These are phyloP conservation scores for Oscheius sp. DNA, from an alignment of 2,888 invertebrate species.

Conservation along the genomic window DNA sequence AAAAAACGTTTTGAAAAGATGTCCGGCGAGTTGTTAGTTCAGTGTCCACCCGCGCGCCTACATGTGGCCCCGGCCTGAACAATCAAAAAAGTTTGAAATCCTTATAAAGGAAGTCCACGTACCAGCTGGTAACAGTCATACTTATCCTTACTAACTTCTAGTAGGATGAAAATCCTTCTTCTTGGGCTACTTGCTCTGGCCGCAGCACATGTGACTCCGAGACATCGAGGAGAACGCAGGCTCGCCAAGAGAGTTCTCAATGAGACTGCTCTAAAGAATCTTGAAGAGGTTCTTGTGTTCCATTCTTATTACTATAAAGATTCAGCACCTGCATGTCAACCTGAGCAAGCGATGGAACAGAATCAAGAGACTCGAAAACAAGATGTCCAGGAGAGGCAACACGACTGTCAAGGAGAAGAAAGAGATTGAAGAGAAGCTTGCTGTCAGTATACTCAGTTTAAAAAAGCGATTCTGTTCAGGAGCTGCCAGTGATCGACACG, in stretches of 20 bases:
- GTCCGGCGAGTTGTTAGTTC: background rate
- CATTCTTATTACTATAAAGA: background rate
- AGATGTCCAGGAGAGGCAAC: background rate
- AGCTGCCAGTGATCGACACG: background rate
- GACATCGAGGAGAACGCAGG: conserved; percentile 1
- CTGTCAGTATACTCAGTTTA: background rate
- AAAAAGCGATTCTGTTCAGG: background rate
- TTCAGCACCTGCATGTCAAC: conserved; percentile 1
- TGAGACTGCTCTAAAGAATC: background rate
- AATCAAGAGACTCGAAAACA: conserved; percentile 1
- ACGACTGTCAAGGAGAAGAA: background rate
- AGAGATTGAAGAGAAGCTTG: conserved; percentile 12
- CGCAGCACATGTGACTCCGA: conserved; percentile 1
- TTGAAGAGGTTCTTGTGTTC: background rate
- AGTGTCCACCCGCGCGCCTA: conserved; percentile 6
- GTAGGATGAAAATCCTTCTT: conserved; percentile 18
- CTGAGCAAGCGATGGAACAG: background rate
- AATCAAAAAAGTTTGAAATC: background rate
- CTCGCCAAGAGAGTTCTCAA: background rate
- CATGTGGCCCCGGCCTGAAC: background rate
- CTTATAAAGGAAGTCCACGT: background rate
- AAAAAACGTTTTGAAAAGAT: too few relatives aligned
- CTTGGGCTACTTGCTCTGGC: conserved; percentile 15
- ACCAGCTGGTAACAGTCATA: background rate
- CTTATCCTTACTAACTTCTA: background rate